These are phyloP conservation scores for Rousettus madagascariensis DNA, from an alignment of 2,797 vertebrate genomes.

Conservation along the genomic window DNA sequence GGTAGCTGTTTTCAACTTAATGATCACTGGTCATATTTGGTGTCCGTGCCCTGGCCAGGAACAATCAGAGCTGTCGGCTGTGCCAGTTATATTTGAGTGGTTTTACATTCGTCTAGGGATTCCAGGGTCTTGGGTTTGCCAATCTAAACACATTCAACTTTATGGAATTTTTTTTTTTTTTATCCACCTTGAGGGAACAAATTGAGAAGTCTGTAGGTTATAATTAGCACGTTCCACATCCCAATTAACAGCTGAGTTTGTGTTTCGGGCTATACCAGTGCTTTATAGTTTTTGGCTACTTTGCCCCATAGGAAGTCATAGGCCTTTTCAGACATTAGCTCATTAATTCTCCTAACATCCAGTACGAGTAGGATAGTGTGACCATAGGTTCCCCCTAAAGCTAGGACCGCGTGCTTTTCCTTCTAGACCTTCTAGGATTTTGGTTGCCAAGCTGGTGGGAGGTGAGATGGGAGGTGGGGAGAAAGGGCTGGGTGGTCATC, in stretches of 20 bases:
- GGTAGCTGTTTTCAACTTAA: background rate
- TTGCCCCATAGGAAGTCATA: background rate
- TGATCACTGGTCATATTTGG: background rate
- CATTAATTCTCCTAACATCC: constrained; percentile 49
- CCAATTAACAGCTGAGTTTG: constrained; percentile 61
- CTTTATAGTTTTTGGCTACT: constrained; percentile 65
- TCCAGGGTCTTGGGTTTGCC: constrained; percentile 41
- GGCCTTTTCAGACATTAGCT: constrained; percentile 72
- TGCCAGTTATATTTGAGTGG: background rate
- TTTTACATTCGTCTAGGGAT: constrained; percentile 17
- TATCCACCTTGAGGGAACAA: constrained; percentile 50
- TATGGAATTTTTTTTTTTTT: constrained; percentile 62
- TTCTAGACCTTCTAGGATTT: background rate
- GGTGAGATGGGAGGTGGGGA: too few species aligned
- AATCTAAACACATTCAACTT: constrained; percentile 64
- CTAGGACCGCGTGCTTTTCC: background rate
- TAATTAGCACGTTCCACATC: constrained; percentile 53
- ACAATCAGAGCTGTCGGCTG: background rate
- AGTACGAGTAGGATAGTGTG: background rate
- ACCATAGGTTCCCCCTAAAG: background rate
- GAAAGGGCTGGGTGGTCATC: background rate
- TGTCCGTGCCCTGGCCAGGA: background rate
- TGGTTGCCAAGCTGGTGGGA: background rate
- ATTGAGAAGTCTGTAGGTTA: constrained; percentile 28
- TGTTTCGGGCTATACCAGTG: constrained; percentile 38